Conservation (phyloP, 2,797 vertebrate genomes). For the Bradypodion ventrale region DNA sequence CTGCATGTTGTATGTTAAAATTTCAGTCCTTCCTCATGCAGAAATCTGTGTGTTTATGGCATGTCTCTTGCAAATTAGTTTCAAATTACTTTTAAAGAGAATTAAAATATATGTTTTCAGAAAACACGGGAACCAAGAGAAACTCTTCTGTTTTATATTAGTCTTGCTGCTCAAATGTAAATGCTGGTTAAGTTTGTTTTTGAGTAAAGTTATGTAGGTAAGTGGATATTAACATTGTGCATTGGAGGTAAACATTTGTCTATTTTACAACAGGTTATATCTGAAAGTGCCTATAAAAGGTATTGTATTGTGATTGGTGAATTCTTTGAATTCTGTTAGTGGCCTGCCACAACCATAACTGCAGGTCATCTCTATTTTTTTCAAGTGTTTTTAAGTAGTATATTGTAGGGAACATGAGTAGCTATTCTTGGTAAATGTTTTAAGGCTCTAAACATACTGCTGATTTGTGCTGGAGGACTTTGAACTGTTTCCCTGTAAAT, state of each 20-base stretch:
- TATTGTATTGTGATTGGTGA: background rate
- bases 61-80: background rate
- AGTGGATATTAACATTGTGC: background rate
- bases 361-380: background rate
- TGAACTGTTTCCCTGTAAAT: background rate
- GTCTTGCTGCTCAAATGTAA: background rate
- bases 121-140: background rate
- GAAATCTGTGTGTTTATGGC: background rate
- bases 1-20: background rate
- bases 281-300: background rate
- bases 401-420: background rate
- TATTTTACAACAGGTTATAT: background rate
- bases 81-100: background rate
- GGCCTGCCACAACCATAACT: background rate
- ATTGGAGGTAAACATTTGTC: background rate
- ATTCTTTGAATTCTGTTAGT: background rate
- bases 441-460: background rate
- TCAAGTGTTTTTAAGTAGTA: background rate
- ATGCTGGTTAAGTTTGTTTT: background rate
- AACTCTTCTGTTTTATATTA: background rate
- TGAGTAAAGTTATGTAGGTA: background rate
- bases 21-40: background rate
- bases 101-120: constrained; percentile 2
- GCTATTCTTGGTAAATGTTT: background rate
- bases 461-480: background rate